These are phyloP conservation scores for Mesoclemmys tuberculata DNA, from an alignment of 2,113 vertebrate genomes.

Conservation along the genomic window DNA sequence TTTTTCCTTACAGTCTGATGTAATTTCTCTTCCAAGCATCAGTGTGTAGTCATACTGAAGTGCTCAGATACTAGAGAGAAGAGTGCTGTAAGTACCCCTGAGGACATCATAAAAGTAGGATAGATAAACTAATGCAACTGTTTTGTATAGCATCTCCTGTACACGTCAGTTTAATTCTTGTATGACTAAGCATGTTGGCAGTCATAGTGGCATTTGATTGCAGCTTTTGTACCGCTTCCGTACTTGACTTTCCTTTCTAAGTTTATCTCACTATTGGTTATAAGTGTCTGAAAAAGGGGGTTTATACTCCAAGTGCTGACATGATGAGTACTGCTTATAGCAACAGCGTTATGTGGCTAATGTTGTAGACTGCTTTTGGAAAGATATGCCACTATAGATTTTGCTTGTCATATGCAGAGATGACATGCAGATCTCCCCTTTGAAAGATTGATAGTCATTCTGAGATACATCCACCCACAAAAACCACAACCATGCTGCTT, in stretches of 20 bases:
- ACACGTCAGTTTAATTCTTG: accelerated
- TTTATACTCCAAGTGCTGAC: not conserved
- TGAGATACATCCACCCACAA: constrained; percentile 81
- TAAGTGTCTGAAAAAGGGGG: not conserved
- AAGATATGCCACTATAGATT: constrained; percentile 66
- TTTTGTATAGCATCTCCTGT: accelerated
- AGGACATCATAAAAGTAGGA: not conserved
- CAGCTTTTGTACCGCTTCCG: not conserved
- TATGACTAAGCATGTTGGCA: constrained; percentile 10
- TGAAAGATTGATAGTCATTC: constrained; percentile 66
- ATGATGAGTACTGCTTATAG: not conserved
- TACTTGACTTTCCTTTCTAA: constrained; percentile 44
- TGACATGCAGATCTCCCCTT: constrained; percentile 63
- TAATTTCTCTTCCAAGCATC: not conserved
- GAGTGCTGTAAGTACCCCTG: accelerated
- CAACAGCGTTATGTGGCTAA: not conserved
- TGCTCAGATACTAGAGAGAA: accelerated
- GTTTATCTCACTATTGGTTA: not conserved
- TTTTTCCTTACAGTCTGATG: not conserved
- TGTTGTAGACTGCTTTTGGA: constrained; percentile 2
- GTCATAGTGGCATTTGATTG: not conserved
- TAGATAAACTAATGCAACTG: not conserved
- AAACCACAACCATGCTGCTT: constrained; percentile 82
- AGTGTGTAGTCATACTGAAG: not conserved
- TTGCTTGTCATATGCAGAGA: constrained; percentile 44